Evolutionary conservation across 2,113 vertebrate species (phyloP), one percentile per base, ranked within the genome.

Genomic region (Muntiacus muntjak): DNA sequence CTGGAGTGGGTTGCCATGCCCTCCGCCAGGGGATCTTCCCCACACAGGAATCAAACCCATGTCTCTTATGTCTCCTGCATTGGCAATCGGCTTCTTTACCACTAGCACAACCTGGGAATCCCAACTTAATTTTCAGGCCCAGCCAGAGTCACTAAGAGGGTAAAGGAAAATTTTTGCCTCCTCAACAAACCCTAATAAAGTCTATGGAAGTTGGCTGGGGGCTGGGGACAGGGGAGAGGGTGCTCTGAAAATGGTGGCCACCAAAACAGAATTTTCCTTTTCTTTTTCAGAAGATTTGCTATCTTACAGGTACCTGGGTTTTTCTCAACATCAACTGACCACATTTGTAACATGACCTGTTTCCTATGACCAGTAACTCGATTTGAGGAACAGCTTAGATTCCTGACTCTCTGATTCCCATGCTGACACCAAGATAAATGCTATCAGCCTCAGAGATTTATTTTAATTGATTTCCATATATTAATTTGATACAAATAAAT

Each of bases 391-490:
- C n/a, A 91, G 28, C 67, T 96, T 94, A 52, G 71, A 89, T 50
- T 67, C 74, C 87, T 71, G 40, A 83, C 91, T 92, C 62, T 85
- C 83, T 40, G 40, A 88, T 89, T 92, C 55, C 76, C 92, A 74
- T 57, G 60, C 57, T 67, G 84, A 87, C 87, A 21, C n/a, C 19
- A n/a, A 83, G 57, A 95, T 85, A 92, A 95, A 92, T 45, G 86
- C 71, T 33, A 54, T 58, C 40, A 43, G 89, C 89, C 52, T 84
- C 36, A 4, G 30, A 36, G 57, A 76, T 62, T 85, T 78, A 92
- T 94, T 91, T 97, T 67, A 78, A 97, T 97, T 93, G 87, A 91
- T 60, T 96, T 95, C 54, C 15, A 81, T 74, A 60, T 40, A 94
- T 83, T 97, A 95, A 93, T 45, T 28, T 93, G 87, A 93, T 89